Base-by-base conservation (phyloP, 1,140 invertebrate species). In the Venturia canescens region DNA sequence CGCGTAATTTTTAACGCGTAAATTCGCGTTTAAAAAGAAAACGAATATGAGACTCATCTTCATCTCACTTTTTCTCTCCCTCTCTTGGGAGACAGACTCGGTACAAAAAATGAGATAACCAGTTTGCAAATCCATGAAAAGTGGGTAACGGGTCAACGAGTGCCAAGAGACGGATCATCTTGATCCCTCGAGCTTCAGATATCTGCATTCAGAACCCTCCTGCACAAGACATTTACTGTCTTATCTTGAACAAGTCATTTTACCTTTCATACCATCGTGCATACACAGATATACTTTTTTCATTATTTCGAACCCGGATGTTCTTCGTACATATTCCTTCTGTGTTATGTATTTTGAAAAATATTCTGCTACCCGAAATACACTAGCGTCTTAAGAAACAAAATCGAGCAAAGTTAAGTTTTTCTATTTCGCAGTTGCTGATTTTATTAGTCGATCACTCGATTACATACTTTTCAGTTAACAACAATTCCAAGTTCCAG, bases 211-310 rank as follows among this genome's bases (percentile, higher is more conserved):
- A 44, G 31, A 69, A 31, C 66, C 66, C 66, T 3, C 1, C 11
- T 7, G 66, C 15, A 69, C 13, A 31, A 31, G 66, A 69, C 66
- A 18, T 69, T 69, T 31, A 69, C 26, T 13, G 27, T 15, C 66
- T 69, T 69, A 69, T 69, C 66, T 29, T 18, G 16, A 69, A 69
- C 66, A 31, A 69, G 66, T 69, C 66, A 69, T 69, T 69, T 69
- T 69, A 16, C 66, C n/a, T 69, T 29, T 31, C 66, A 18, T 31
- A 15, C 27, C 29, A 69, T 63, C 9, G 27, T 13, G 13, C 60
- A 66, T 7, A 27, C 3, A 66, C 15, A 27, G 27, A 66, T 3
- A 74, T 74, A 26, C 31, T 53, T 74, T 57, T 74, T 29, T 5
- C 13, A 1, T 26, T 31, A 63, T 76, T 76, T 34, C 27, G 38